A percentile compares a stretch with the other conserved stretches of the same genome.
Conservation (phyloP, 2,888 invertebrate species). For the Cephalotes varians region DNA sequence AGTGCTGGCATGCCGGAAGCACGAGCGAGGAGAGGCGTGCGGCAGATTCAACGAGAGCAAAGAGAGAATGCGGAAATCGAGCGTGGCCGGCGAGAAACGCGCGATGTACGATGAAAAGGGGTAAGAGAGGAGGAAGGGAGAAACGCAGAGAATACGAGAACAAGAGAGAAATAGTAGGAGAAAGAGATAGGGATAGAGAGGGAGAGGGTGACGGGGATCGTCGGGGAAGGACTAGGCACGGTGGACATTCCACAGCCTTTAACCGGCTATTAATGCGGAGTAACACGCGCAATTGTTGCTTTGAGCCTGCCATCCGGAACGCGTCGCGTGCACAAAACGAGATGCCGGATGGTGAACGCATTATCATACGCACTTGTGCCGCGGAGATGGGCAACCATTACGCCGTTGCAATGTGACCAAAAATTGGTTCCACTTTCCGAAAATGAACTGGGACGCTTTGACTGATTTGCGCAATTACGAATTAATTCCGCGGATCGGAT, state of each 20-base stretch:
- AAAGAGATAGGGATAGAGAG: not conserved
- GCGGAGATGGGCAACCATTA: not conserved
- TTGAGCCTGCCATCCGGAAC: conserved; percentile 62
- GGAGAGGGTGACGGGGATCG: conserved; percentile 23
- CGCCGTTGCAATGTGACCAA: not conserved
- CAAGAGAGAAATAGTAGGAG: conserved; percentile 39
- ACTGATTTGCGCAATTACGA: not conserved
- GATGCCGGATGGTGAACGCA: not conserved
- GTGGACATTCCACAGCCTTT: conserved; percentile 66
- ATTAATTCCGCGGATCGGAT: not conserved
- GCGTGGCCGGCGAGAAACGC: conserved; percentile 43
- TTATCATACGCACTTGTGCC: conserved; percentile 26
- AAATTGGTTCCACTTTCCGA: not conserved
- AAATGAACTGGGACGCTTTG: not conserved
- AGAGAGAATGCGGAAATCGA: conserved; percentile 60
- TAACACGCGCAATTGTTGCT: conserved; percentile 78
- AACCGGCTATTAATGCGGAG: conserved; percentile 73
- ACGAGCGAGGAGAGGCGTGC: conserved; percentile 9
- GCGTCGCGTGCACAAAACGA: not conserved
- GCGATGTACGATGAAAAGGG: conserved; percentile 12
- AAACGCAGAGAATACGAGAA: not conserved
- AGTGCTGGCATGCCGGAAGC: conserved; percentile 1
- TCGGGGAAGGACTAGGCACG: conserved; percentile 41
- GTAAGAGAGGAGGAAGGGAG: conserved; percentile 47
- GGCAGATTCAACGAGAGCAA: conserved; percentile 51